Percentiles rank a stretch among this genome's conserved stretches.
Evolutionary conservation across 1,140 invertebrate species (phyloP).

Genomic region (Penaeus vannamei): DNA sequence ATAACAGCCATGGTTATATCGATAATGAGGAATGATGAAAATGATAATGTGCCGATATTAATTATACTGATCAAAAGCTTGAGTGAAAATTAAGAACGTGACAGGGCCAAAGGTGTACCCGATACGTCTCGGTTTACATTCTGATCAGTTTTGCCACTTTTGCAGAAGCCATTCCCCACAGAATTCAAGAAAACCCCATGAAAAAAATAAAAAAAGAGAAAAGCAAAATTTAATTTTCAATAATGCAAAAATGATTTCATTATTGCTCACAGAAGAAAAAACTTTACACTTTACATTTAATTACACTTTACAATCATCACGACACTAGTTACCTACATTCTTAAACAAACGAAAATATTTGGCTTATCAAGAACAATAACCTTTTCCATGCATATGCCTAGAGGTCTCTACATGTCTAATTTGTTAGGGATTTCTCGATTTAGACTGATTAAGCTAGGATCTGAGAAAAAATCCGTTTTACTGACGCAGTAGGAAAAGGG

Average conservation of each 20-base stretch:
- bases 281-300: neutral
- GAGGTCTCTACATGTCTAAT: no score
- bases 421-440: neutral
- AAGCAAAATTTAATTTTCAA: neutral
- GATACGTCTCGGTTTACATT: no score
- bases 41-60: no score
- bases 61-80: no score
- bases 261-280: neutral
- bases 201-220: slow-evolving; percentile 4
- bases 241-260: neutral
- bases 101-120: no score
- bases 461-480: neutral
- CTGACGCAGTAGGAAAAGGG: neutral
- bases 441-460: neutral
- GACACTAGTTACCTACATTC: neutral
- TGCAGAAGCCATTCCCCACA: neutral
- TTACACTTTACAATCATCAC: neutral
- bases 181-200: neutral
- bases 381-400: neutral
- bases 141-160: slow-evolving; percentile 9
- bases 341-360: neutral
- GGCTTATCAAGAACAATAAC: neutral
- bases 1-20: no score
- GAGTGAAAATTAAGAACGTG: no score
- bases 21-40: no score